A percentile compares a stretch with the other conserved stretches of the same genome.
Conservation (phyloP, 2,888 invertebrate species). For the Oscheius sp. region DNA sequence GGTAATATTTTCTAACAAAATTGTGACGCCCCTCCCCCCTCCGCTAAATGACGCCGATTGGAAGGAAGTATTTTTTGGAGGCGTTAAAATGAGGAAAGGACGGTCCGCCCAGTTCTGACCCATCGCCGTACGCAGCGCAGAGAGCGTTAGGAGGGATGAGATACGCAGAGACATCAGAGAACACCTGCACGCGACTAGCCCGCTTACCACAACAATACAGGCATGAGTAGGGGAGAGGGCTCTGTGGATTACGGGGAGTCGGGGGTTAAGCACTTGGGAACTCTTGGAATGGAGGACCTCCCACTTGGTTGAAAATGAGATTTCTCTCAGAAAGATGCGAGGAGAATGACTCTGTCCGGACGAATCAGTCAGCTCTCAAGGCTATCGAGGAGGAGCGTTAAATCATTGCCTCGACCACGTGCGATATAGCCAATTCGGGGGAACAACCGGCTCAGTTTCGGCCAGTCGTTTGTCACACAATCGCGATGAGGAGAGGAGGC, state of each 20-base stretch:
- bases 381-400: not conserved
- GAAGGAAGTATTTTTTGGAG: no score
- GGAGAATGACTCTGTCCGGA: not conserved
- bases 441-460: slow-evolving; percentile 16
- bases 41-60: slow-evolving; percentile 12
- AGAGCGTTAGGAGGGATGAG: not conserved
- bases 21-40: slow-evolving; percentile 9
- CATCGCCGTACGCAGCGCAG: not conserved
- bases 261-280: not conserved
- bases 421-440: no score
- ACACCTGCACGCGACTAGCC: slow-evolving; percentile 2
- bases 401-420: slow-evolving; percentile 18
- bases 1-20: no score
- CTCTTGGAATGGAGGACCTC: not conserved
- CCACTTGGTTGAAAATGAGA: not conserved
- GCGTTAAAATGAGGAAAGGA: no score
- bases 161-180: slow-evolving; percentile 3
- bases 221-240: not conserved
- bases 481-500: not conserved
- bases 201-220: slow-evolving; percentile 21
- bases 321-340: not conserved
- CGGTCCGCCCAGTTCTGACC: slow-evolving; percentile 11
- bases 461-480: slow-evolving; percentile 21
- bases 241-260: slow-evolving; percentile 3
- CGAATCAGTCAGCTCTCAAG: slow-evolving; percentile 4